These are phyloP conservation scores for Hemicordylus capensis DNA, from an alignment of 2,113 vertebrate genomes.

Conservation along the genomic window DNA sequence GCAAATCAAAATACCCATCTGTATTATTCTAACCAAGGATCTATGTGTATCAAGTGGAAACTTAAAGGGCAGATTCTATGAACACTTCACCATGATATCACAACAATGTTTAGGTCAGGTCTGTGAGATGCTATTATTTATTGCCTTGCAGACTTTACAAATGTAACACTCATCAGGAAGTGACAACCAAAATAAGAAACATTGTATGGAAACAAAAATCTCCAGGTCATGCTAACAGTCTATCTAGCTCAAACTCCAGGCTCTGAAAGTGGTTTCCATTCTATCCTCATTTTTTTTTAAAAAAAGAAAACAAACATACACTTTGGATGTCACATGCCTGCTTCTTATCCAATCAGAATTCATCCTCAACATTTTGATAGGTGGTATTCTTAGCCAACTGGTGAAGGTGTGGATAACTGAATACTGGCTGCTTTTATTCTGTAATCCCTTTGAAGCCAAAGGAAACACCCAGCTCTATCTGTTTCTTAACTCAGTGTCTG, in stretches of 20 bases:
- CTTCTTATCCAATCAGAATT: neutral
- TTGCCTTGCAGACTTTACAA: neutral
- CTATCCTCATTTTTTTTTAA: neutral
- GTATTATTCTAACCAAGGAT: too few species aligned
- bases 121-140: neutral
- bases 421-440: slow-evolving; percentile 28
- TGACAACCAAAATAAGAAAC: neutral
- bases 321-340: neutral
- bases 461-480: slow-evolving; percentile 31
- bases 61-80: neutral
- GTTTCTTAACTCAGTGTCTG: slow-evolving; percentile 49
- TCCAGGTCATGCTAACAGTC: neutral
- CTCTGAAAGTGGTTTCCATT: neutral
- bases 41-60: neutral
- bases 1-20: too few species aligned
- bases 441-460: slow-evolving; percentile 36
- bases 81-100: neutral
- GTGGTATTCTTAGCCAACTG: slow-evolving; percentile 18
- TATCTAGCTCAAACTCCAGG: neutral
- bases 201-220: neutral
- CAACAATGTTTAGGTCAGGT: neutral
- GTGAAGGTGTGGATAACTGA: slow-evolving; percentile 4
- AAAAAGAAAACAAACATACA: neutral
- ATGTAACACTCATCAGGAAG: neutral
- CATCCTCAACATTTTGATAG: neutral